Evolutionary conservation across 2,797 vertebrate genomes (phyloP).

Genomic region (Platyrinchus mystaceus): DNA sequence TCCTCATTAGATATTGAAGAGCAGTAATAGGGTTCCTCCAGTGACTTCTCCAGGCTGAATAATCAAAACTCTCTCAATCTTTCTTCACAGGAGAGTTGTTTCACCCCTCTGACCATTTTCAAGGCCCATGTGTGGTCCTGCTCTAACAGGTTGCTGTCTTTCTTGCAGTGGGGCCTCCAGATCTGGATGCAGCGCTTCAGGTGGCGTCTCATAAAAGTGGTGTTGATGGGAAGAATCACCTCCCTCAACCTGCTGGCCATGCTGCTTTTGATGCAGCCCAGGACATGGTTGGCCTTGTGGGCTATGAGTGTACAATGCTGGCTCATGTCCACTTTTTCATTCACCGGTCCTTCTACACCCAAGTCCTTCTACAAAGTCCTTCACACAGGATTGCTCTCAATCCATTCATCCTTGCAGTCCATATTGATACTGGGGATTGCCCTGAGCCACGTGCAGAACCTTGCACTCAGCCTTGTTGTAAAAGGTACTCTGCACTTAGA

Average conservation of each 20-base stretch:
- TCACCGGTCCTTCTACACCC: background rate
- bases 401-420: background rate
- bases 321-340: background rate
- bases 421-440: background rate
- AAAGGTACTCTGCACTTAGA: background rate
- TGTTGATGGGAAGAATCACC: background rate
- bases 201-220: fast-evolving
- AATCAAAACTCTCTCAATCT: background rate
- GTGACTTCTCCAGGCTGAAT: background rate
- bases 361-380: background rate
- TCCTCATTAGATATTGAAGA: background rate
- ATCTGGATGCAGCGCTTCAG: fast-evolving
- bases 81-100: background rate
- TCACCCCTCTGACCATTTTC: background rate
- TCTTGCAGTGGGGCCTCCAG: background rate
- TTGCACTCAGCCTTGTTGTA: background rate
- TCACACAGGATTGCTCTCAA: background rate
- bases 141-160: background rate
- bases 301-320: fast-evolving
- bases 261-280: background rate
- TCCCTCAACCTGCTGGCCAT: background rate
- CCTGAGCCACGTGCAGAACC: background rate
- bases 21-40: fast-evolving
- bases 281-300: background rate
- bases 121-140: background rate